Evolutionary conservation across 2,113 vertebrate species (phyloP).

Genomic region (Catharus bicknelli): DNA sequence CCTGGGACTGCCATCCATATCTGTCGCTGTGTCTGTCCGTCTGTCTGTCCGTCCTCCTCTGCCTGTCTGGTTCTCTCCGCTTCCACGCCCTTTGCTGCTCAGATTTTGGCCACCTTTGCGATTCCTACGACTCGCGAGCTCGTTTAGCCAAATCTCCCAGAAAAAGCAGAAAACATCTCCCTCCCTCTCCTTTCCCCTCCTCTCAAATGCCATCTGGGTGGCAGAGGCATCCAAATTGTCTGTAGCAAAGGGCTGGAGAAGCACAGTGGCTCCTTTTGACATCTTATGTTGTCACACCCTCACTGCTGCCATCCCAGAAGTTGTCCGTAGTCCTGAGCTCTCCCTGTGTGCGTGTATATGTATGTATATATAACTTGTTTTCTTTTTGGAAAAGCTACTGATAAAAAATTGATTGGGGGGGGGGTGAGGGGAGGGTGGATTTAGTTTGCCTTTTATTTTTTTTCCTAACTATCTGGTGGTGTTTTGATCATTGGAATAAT

Average conservation of each 20-base stretch:
- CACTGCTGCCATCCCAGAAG: slow-evolving; percentile 44
- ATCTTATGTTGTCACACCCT: slow-evolving; percentile 45
- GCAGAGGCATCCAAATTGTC: slow-evolving; percentile 53
- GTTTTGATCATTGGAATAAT: not conserved
- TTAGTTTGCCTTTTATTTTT: not conserved
- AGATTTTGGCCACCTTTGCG: slow-evolving; percentile 20
- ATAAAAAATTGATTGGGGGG: not conserved
- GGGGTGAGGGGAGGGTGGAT: not conserved
- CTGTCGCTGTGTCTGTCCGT: slow-evolving; percentile 43
- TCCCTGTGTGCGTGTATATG: slow-evolving; percentile 42
- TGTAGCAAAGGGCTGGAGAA: slow-evolving; percentile 65
- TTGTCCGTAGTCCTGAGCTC: slow-evolving; percentile 35
- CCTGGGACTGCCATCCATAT: slow-evolving; percentile 51
- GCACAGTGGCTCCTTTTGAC: slow-evolving; percentile 59
- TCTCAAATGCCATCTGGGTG: not conserved
- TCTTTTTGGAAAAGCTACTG: not conserved
- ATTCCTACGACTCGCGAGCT: not conserved
- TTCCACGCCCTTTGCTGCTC: slow-evolving; percentile 70
- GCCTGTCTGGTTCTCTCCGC: slow-evolving; percentile 52
- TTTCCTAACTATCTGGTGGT: not conserved
- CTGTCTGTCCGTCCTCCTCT: slow-evolving; percentile 52
- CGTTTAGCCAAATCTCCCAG: not conserved
- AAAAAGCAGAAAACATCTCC: not conserved
- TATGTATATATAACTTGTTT: slow-evolving; percentile 10
- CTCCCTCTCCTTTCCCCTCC: not conserved